Conservation (phyloP, 2,797 vertebrate genomes). For the Sebastes variabilis region DNA sequence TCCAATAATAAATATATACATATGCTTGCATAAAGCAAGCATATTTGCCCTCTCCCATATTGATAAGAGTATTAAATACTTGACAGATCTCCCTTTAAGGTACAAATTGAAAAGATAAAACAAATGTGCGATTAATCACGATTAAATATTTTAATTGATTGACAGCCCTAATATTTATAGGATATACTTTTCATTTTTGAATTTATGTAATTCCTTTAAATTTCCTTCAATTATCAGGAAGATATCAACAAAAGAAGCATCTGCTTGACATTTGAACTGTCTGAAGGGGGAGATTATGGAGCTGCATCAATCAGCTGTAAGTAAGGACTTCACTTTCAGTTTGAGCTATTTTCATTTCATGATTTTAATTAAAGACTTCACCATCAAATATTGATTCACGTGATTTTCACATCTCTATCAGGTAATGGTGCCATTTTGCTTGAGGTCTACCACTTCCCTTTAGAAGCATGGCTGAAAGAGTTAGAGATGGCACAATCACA, state of each 20-base stretch:
- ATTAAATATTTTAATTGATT: too few species aligned
- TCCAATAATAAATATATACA: too few species aligned
- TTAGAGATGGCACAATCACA: conserved; percentile 54
- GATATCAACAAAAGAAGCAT: conserved; percentile 83
- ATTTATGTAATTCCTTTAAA: not conserved
- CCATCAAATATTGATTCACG: not conserved
- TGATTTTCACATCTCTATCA: conserved; percentile 64
- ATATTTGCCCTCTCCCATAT: too few species aligned
- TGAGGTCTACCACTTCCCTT: conserved; percentile 87
- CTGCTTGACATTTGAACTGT: conserved; percentile 82
- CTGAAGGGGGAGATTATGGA: conserved; percentile 80
- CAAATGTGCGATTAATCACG: too few species aligned
- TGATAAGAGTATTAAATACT: too few species aligned
- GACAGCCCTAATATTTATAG: too few species aligned
- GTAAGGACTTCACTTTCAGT: conserved; percentile 61
- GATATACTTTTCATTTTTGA: not conserved
- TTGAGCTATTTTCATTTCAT: not conserved
- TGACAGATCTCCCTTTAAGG: too few species aligned
- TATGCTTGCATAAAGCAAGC: too few species aligned
- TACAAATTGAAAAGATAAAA: too few species aligned
- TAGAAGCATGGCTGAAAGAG: conserved; percentile 88
- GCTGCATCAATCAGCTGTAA: conserved; percentile 88
- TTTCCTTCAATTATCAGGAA: conserved; percentile 74
- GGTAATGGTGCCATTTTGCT: conserved; percentile 85
- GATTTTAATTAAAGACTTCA: not conserved